These are phyloP conservation scores for Lepidochrysops patricia DNA, from an alignment of 2,888 invertebrate genomes.

Conservation along the genomic window DNA sequence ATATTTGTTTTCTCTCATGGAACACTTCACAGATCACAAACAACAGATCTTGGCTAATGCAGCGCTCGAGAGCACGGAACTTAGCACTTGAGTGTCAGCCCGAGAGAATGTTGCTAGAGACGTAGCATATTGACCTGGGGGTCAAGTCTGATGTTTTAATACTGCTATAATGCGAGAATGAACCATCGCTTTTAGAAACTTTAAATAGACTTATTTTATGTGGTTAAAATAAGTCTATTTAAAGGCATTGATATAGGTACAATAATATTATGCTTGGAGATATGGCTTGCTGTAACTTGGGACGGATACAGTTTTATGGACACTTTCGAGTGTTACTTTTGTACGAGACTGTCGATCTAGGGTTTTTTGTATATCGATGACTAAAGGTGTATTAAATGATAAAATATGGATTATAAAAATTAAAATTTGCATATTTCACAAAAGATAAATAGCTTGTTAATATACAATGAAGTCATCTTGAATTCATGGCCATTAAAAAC, in stretches of 20 bases:
- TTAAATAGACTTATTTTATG: not conserved
- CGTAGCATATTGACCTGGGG: not conserved
- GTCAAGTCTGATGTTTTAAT: not conserved
- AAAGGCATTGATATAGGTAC: too few relatives aligned
- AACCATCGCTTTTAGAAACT: not conserved
- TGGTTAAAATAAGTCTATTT: too few relatives aligned
- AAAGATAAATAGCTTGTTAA: not conserved
- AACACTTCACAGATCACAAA: not conserved
- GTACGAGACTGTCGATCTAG: too few relatives aligned
- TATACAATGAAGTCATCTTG: not conserved
- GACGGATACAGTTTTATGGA: too few relatives aligned
- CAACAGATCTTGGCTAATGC: not conserved
- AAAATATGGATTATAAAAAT: not conserved
- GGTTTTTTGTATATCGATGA: too few relatives aligned
- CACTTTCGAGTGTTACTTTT: too few relatives aligned
- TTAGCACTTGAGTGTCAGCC: not conserved
- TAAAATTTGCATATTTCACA: not conserved
- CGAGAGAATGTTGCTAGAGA: not conserved
- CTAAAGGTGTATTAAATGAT: not conserved
- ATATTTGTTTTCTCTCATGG: not conserved
- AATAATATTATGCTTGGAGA: too few relatives aligned
- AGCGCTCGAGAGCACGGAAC: slow-evolving; percentile 3
- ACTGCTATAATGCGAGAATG: not conserved
- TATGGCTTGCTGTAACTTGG: too few relatives aligned
- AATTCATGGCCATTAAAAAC: not conserved